A percentile compares a stretch with the other conserved stretches of the same genome.
Evolutionary conservation across 2,797 vertebrate genomes (phyloP).

Genomic region (Anableps anableps): DNA sequence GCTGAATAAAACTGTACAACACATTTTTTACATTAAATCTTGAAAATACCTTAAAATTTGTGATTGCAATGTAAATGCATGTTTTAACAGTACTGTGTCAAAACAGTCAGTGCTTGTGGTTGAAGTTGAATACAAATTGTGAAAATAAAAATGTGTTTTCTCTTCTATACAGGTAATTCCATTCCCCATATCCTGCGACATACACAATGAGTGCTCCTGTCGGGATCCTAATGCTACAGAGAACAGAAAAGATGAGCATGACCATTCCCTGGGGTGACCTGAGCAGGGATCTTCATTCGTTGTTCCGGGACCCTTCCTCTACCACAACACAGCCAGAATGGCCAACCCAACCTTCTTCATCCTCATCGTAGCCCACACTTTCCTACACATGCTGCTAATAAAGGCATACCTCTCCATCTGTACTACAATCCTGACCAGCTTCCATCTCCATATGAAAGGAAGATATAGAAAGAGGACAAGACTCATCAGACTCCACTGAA

Average conservation of each 20-base stretch:
- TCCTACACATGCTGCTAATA: slow-evolving; percentile 85
- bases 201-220: slow-evolving; percentile 92
- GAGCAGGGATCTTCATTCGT: slow-evolving; percentile 52
- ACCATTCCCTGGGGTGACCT: slow-evolving; percentile 83
- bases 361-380: slow-evolving; percentile 62
- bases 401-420: slow-evolving; percentile 83
- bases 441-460: slow-evolving; percentile 53
- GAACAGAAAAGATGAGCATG: slow-evolving; percentile 82
- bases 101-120: neutral
- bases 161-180: slow-evolving; percentile 88
- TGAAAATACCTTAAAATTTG: neutral
- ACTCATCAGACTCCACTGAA: slow-evolving; percentile 64
- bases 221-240: slow-evolving; percentile 91
- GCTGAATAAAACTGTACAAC: neutral
- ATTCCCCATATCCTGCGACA: slow-evolving; percentile 95
- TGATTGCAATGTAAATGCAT: neutral
- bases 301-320: slow-evolving; percentile 58
- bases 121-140: neutral
- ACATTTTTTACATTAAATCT: neutral
- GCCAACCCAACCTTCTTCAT: slow-evolving; percentile 73
- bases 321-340: slow-evolving; percentile 73
- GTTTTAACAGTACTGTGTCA: neutral
- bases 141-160: neutral
- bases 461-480: slow-evolving; percentile 57
- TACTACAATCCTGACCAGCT: slow-evolving; percentile 86